Evolutionary conservation across 2,888 invertebrate genomes (phyloP).

Genomic region (Alsophila aescularia): DNA sequence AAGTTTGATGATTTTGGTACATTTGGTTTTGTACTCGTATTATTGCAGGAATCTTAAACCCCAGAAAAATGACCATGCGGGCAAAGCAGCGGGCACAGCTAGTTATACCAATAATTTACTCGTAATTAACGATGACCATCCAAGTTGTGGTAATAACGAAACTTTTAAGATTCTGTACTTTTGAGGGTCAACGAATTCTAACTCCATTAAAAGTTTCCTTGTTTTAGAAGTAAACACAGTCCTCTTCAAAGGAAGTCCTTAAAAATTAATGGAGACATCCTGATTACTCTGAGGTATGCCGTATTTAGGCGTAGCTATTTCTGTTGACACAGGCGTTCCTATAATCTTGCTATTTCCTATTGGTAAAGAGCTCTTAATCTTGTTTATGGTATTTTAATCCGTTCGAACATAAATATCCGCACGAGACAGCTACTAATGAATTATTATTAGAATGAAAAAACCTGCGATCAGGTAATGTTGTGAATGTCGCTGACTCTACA

Average conservation of each 20-base stretch:
- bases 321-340: constrained; percentile 33
- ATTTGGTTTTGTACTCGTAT: too few relatives aligned
- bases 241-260: constrained; percentile 79
- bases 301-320: constrained; percentile 67
- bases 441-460: constrained; percentile 63
- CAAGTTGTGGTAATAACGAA: constrained; percentile 32
- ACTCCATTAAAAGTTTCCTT: constrained; percentile 81
- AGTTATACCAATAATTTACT: too few relatives aligned
- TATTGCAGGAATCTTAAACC: constrained; percentile 76
- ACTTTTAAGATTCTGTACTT: constrained; percentile 49
- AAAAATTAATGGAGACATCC: constrained; percentile 82
- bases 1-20: too few relatives aligned
- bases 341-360: constrained; percentile 2
- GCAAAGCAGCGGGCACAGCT: too few relatives aligned
- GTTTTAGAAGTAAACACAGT: constrained; percentile 75
- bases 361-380: constrained; percentile 23
- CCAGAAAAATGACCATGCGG: too few relatives aligned
- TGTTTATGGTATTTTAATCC: constrained; percentile 60
- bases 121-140: constrained; percentile 24
- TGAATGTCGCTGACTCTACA: constrained; percentile 72
- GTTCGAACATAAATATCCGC: constrained; percentile 57
- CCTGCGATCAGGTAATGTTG: constrained; percentile 68
- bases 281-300: constrained; percentile 69
- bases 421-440: constrained; percentile 66
- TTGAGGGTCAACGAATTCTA: constrained; percentile 75